phyloP scores from a whole-genome alignment of 2,888 invertebrate genomes.

The Diaprepes abbreviatus region DNA sequence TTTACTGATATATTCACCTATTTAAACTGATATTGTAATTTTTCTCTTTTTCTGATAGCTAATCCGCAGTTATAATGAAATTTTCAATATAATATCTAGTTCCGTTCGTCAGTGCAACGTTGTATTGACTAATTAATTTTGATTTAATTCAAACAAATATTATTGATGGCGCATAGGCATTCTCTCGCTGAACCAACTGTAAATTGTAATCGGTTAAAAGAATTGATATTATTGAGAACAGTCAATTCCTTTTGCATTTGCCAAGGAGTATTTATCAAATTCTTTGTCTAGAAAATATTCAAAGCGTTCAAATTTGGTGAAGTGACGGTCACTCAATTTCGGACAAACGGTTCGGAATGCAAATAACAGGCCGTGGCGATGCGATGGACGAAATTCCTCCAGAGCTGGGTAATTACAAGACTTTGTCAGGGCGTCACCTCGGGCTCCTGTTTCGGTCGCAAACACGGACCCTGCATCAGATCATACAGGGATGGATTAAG shows the following conservation, averaged over 20 bases:
- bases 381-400: slow-evolving; percentile 53
- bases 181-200: too few species aligned
- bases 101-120: too few species aligned
- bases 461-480: slow-evolving; percentile 26
- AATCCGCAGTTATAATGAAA: too few species aligned
- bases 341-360: slow-evolving; percentile 55
- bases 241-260: background rate
- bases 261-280: background rate
- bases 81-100: too few species aligned
- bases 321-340: slow-evolving; percentile 42
- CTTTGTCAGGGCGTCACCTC: slow-evolving; percentile 64
- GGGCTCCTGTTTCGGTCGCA: slow-evolving; percentile 57
- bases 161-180: too few species aligned
- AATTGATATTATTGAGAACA: too few species aligned
- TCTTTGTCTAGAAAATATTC: slow-evolving; percentile 10
- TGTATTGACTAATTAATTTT: too few species aligned
- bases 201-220: too few species aligned
- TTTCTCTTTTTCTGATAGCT: too few species aligned
- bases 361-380: slow-evolving; percentile 57
- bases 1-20: too few species aligned
- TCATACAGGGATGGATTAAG: slow-evolving; percentile 30
- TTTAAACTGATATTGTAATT: too few species aligned
- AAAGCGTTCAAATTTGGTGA: slow-evolving; percentile 21
- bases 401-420: slow-evolving; percentile 61
- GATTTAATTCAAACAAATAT: too few species aligned